These are phyloP conservation scores for Leptinotarsa lineolata DNA, from an alignment of 1,140 invertebrate genomes.

Conservation along the genomic window DNA sequence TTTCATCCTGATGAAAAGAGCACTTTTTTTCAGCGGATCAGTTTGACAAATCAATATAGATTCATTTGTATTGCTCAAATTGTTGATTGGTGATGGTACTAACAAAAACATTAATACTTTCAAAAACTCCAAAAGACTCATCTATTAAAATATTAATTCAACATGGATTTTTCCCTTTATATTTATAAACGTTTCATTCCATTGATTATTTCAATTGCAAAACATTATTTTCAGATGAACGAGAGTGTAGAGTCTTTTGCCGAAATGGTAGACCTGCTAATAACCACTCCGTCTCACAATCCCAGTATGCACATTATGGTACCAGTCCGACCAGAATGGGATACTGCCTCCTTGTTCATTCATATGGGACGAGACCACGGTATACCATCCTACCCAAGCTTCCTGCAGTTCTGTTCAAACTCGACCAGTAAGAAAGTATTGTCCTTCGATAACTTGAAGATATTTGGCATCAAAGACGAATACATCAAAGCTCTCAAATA, in stretches of 20 bases:
- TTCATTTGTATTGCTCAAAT: too few species aligned
- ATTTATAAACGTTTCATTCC: too few species aligned
- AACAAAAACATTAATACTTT: too few species aligned
- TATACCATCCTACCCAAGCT: slow-evolving; percentile 81
- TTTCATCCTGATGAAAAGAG: too few species aligned
- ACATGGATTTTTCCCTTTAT: too few species aligned
- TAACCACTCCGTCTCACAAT: slow-evolving; percentile 58
- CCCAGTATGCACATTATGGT: slow-evolving; percentile 59
- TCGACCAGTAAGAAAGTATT: slow-evolving; percentile 51
- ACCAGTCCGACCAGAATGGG: slow-evolving; percentile 56
- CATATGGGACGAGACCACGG: slow-evolving; percentile 89
- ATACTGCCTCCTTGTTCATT: slow-evolving; percentile 62
- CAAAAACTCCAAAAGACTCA: too few species aligned
- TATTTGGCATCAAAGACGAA: slow-evolving; percentile 64
- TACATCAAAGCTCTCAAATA: slow-evolving; percentile 64
- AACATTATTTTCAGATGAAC: slow-evolving; percentile 44
- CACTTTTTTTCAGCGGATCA: too few species aligned
- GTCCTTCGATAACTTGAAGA: slow-evolving; percentile 67
- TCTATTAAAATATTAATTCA: too few species aligned
- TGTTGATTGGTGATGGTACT: too few species aligned
- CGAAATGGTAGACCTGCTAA: slow-evolving; percentile 57
- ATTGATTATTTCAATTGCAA: too few species aligned
- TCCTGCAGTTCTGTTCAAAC: slow-evolving; percentile 70
- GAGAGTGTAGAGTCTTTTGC: slow-evolving; percentile 55
- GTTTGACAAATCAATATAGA: too few species aligned